Base-by-base conservation (phyloP, 1,140 invertebrate species). In the Pogonomyrmex californicus region DNA sequence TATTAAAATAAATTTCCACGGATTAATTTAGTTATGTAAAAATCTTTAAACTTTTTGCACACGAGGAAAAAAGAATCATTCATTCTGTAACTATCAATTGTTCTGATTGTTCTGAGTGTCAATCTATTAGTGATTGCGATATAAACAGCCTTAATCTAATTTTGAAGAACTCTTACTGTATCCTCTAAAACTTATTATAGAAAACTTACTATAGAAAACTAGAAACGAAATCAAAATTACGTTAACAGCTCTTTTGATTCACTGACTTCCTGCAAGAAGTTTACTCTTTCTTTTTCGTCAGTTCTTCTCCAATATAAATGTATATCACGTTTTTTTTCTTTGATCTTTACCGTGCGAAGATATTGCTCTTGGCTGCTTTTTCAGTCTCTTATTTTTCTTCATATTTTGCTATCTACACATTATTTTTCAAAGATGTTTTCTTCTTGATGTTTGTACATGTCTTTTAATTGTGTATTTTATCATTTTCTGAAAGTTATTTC, bases 241-340 rank as follows among this genome's bases (percentile, higher is more conserved):
- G 73, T 60, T 73, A 82, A 23, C 38, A 17, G 79, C 30, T 58
- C 33, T 82, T 82, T 82, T 73, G 79, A 58, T 49, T 41, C 44
- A 73, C 41, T 70, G 79, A 62, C n/a, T 47, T 30, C 7, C 10
- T 82, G 41, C 7, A 58, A 71, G n/a, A 83, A 75, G 44, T 38
- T 75, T 1, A 33, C 0, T 36, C 17, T 36, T 38, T 79, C 51
- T 41, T 58, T 63, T 30, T 14, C 41, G 51, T 49, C 12, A 36
- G 30, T 17, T 66, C n/a, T 54, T 54, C 66, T 73, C 66, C 44
- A 47, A 83, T 87, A 85, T 76, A 82, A 86, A 86, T 88, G 87
- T 47, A 65, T 36, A 38, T 79, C 68, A 58, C 65, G 66, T 68
- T 60, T 88, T 23, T 23, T 54, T 78, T 79, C 68, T 76, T 73